Base-by-base conservation (phyloP, 2,888 invertebrate species). In the Hypolimnas misippus region DNA sequence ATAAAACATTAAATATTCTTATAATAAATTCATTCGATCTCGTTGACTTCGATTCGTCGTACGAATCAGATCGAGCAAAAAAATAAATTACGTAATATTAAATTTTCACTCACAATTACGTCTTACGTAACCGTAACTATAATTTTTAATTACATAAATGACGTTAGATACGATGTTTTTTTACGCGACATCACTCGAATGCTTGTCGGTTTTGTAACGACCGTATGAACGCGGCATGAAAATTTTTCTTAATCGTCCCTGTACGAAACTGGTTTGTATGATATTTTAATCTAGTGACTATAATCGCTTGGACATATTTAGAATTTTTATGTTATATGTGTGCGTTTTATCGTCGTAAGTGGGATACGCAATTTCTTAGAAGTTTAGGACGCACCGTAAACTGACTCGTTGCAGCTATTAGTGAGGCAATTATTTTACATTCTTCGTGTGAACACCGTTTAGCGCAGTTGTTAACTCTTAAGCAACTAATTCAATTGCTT, bases 301-400 rank as follows among this genome's bases (percentile, higher is more conserved):
- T 53, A 52, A 16, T 53, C 44, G 12, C 10, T 17, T 59, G 44
- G 21, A 50, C 21, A 17, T 61, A 38, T 54, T 58, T 58, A 5
- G 12, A 54, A 42, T 40, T 42, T 16, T 44, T 44, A 21, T 16
- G 46, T 46, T 21, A 3, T 14, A 5, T 46, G 21, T n/a, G 56
- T 44, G 59, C n/a, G n/a, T n/a, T n/a, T n/a, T n/a, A n/a, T n/a
- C n/a, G n/a, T n/a, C n/a, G 56, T 59, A 62, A 62, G 63, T 69
- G 68, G 69, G 62, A 59, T 66, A 68, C 67, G 62, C 67, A 53
- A 62, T 60, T 74, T 72, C 71, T 68, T 66, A 71, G 71, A 70
- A 73, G 64, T 71, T 71, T 70, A 69, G 73, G 72, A 64, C 57
- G 69, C 73, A 72, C 69, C 67, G 69, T 75, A 76, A 78, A 77